phyloP scores from a whole-genome alignment of 2,797 vertebrate species.

The Sebastes hubbsi region DNA sequence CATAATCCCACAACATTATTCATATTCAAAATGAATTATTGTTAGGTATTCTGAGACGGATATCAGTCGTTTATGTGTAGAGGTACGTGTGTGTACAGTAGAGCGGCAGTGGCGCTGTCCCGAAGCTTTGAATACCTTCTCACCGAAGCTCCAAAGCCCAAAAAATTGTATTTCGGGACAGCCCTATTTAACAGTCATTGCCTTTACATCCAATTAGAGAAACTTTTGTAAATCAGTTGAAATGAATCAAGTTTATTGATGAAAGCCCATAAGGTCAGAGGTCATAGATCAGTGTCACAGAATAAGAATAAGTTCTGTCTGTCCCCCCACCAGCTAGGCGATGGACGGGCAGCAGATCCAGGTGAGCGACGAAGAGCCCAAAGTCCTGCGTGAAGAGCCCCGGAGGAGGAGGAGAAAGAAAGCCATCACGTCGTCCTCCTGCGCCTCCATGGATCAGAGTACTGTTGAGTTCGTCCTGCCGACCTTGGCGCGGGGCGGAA shows the following conservation, averaged over 20 bases:
- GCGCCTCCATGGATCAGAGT: constrained; percentile 89
- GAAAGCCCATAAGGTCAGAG: not conserved
- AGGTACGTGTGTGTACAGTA: no score
- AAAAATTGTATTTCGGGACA: no score
- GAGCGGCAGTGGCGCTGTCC: no score
- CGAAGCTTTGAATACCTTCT: no score
- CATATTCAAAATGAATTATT: no score
- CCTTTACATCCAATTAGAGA: not conserved
- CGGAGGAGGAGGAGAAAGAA: constrained; percentile 93
- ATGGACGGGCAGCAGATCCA: constrained; percentile 86
- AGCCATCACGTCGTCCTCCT: constrained; percentile 80
- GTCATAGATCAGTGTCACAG: not conserved
- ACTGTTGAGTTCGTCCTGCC: constrained; percentile 92
- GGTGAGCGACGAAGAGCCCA: constrained; percentile 82
- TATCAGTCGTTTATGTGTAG: no score
- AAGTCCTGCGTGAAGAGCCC: constrained; percentile 88
- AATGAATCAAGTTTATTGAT: not conserved
- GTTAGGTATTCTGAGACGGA: no score
- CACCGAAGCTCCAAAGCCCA: no score
- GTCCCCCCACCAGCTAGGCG: constrained; percentile 77
- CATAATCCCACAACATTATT: no score
- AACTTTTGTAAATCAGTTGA: not conserved
- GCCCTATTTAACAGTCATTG: no score
- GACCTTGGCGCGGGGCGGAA: constrained; percentile 83
- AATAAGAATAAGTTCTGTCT: no score